Evolutionary conservation across 2,888 invertebrate genomes (phyloP).

Genomic region (Pollenia amentaria): DNA sequence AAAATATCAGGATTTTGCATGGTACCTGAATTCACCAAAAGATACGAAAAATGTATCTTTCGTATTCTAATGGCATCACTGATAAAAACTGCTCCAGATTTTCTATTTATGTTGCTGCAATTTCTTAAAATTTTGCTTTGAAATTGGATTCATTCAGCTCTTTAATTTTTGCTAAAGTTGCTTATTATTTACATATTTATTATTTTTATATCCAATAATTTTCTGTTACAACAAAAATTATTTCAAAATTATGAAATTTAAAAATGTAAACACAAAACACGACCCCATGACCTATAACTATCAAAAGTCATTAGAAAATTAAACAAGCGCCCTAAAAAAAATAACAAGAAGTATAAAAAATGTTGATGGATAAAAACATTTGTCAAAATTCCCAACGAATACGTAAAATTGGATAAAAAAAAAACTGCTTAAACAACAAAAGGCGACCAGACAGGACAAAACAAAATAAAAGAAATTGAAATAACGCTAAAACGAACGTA

Average conservation of each 20-base stretch:
- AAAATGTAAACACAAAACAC: background rate
- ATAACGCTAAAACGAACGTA: conserved; percentile 8
- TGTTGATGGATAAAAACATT: conserved; percentile 66
- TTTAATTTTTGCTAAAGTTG: too few relatives aligned
- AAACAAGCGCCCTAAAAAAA: conserved; percentile 37
- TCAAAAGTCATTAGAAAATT: conserved; percentile 30
- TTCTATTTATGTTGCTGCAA: too few relatives aligned
- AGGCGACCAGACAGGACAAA: conserved; percentile 3
- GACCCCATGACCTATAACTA: conserved; percentile 64
- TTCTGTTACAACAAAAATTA: conserved; percentile 24
- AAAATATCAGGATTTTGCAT: too few relatives aligned
- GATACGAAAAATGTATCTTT: too few relatives aligned
- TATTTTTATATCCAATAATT: background rate
- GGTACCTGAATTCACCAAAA: too few relatives aligned
- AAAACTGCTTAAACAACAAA: conserved; percentile 26
- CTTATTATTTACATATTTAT: background rate
- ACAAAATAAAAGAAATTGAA: conserved; percentile 20
- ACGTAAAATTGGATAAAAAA: conserved; percentile 12
- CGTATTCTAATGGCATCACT: too few relatives aligned
- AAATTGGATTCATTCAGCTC: too few relatives aligned
- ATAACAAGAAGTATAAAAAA: conserved; percentile 3
- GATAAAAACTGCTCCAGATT: too few relatives aligned
- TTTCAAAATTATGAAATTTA: conserved; percentile 17
- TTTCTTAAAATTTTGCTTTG: too few relatives aligned
- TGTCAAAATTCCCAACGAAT: conserved; percentile 77